A percentile compares a stretch with the other conserved stretches of the same genome.
Evolutionary conservation across 2,797 vertebrate species (phyloP).

Genomic region (Sebastes ruberrimus): DNA sequence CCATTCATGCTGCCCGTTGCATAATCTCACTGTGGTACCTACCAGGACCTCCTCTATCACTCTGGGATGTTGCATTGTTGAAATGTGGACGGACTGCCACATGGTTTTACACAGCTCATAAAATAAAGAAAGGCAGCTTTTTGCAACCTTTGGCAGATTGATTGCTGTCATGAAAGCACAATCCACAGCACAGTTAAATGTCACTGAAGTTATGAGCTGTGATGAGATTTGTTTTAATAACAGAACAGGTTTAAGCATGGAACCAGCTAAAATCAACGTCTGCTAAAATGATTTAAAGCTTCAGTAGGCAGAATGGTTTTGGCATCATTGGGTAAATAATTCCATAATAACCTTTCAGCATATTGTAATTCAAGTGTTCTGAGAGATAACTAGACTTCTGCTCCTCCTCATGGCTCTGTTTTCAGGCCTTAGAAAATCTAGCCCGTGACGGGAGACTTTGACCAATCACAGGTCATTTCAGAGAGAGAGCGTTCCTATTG

Average conservation of each 20-base stretch:
- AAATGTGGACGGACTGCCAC: slow-evolving; percentile 36
- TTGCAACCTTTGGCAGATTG: slow-evolving; percentile 23
- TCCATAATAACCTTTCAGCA: no score
- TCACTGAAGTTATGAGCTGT: slow-evolving; percentile 28
- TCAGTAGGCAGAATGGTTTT: no score
- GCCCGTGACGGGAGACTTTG: no score
- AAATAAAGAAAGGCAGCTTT: slow-evolving; percentile 18
- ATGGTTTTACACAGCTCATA: slow-evolving; percentile 26
- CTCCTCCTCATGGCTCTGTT: no score
- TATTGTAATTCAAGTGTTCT: no score
- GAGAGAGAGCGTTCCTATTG: no score
- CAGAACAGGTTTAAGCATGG: neutral
- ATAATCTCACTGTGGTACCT: slow-evolving; percentile 25
- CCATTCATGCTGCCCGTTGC: slow-evolving; percentile 34
- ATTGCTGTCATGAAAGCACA: slow-evolving; percentile 34
- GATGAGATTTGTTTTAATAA: slow-evolving; percentile 3
- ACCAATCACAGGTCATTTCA: no score
- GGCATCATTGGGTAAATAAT: no score
- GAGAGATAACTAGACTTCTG: no score
- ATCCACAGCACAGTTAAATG: slow-evolving; percentile 24
- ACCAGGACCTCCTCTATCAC: slow-evolving; percentile 28
- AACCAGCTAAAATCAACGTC: no score
- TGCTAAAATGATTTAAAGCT: no score
- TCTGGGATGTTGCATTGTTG: slow-evolving; percentile 22
- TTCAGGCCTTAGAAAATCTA: no score